Percentiles rank a stretch among this genome's conserved stretches.
Conservation (phyloP, 2,888 invertebrate species). For the Chloroclysta siterata region DNA sequence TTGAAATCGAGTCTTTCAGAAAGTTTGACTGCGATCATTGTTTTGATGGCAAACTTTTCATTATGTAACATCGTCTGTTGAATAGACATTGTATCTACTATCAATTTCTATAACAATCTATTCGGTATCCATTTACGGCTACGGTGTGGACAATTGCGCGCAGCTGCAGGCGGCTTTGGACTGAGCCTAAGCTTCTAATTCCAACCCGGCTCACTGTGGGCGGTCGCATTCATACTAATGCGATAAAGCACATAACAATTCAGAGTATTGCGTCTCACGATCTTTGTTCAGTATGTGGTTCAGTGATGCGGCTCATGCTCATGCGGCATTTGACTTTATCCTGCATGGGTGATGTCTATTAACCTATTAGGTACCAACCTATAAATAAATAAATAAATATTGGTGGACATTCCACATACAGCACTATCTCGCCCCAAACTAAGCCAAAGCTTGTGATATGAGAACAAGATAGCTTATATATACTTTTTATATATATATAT, state of each 20-base stretch:
- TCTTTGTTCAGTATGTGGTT: slow-evolving; percentile 11
- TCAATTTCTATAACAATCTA: slow-evolving; percentile 26
- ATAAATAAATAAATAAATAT: too few relatives aligned
- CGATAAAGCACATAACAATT: slow-evolving; percentile 35
- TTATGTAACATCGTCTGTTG: background rate
- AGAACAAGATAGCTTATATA: too few relatives aligned
- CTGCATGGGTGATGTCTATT: background rate
- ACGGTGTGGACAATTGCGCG: slow-evolving; percentile 29
- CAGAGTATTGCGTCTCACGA: slow-evolving; percentile 15
- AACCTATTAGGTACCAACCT: too few relatives aligned
- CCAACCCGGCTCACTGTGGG: slow-evolving; percentile 24
- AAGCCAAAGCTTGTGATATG: too few relatives aligned
- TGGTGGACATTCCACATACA: too few relatives aligned
- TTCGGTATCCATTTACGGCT: slow-evolving; percentile 32
- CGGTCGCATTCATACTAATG: slow-evolving; percentile 39
- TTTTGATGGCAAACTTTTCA: background rate
- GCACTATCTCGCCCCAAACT: too few relatives aligned
- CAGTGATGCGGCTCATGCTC: background rate
- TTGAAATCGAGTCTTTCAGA: too few relatives aligned
- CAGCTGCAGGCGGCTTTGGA: slow-evolving; percentile 37
- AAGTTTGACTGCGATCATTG: too few relatives aligned
- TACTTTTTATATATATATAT: too few relatives aligned
- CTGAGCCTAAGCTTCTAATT: slow-evolving; percentile 31
- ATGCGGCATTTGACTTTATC: background rate
- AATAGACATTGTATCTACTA: background rate